Evolutionary conservation across 2,888 invertebrate species (phyloP), one percentile per base, ranked within the genome.

Genomic region (Piscicola geometra): DNA sequence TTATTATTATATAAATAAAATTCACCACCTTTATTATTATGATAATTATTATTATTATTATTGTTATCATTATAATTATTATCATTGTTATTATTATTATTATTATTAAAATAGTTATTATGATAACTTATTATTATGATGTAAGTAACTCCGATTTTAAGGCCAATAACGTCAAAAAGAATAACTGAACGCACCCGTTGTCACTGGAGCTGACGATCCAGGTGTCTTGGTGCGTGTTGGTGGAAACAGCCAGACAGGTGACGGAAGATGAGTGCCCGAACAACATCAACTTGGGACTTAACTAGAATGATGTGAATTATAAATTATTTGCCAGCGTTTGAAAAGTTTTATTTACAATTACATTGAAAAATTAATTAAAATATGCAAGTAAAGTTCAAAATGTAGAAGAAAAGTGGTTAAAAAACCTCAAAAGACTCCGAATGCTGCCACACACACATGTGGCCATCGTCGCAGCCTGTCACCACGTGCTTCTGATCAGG

Each of bases 401-500:
- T 56, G 60, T 47, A 47, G 9, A 47, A 15, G 50, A 47, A 47
- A 47, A 47, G 50, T 21, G 12, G 9, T 47, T 9, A 47, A 47
- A 47, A 56, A 28, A 84, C 85, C 82, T 84, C 80, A 82, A 82
- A 83, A 64, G 82, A 81, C 2, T 82, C 82, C 56, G 82, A 79
- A 3, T 82, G 82, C 86, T 92, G 90, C 98, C 98, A 99, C 72
- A 98, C 89, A 84, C 95, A 94, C 81, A 99, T 93, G 86, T 98
- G 98, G 5, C 98, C 99, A 87, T 99, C 98, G 83, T 96, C 93
- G 86, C 96, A 95, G 47, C 97, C 98, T 1, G 98, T 98, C 69
- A 96, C 92, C 69, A 99, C 88, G 15, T 93, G 94, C 84, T 90
- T 91, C 85, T 94, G 93, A 86, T 97, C 95, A 77, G 91, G 90